phyloP scores from a whole-genome alignment of 2,797 vertebrate genomes.

The Sebastes hopkinsi region DNA sequence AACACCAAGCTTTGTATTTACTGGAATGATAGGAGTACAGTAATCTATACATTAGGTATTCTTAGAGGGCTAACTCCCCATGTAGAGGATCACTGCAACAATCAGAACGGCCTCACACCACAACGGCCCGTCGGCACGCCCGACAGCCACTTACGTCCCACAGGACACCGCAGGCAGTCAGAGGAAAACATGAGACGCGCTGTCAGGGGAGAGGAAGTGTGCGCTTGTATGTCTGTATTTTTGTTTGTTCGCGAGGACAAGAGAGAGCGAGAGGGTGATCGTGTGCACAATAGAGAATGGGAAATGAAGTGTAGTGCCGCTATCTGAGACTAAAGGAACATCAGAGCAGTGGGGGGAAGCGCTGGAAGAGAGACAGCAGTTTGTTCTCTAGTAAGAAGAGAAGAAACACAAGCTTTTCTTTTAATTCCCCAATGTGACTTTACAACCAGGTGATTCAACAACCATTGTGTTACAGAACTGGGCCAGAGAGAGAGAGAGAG shows the following conservation, averaged over 20 bases:
- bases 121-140: constrained; percentile 3
- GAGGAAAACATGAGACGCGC: constrained; percentile 50
- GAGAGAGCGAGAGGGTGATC: constrained; percentile 1
- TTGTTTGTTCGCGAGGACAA: constrained; percentile 25
- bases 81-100: neutral
- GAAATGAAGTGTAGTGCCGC: constrained; percentile 46
- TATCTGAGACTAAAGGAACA: constrained; percentile 30
- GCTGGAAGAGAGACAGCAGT: constrained; percentile 21
- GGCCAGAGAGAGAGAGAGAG: constrained; percentile 21
- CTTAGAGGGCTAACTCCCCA: neutral
- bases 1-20: neutral
- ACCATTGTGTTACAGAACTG: constrained; percentile 42
- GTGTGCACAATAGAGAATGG: constrained; percentile 23
- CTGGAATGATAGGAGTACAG: neutral
- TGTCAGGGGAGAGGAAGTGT: constrained; percentile 13
- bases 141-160: constrained; percentile 20
- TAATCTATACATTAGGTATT: neutral
- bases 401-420: constrained; percentile 20
- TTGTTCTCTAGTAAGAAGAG: constrained; percentile 37
- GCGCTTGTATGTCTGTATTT: constrained; percentile 19
- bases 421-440: constrained; percentile 58
- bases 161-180: constrained; percentile 25
- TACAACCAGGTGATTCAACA: constrained; percentile 37
- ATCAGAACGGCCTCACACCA: neutral
- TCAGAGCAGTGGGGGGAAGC: constrained; percentile 26